Percentiles rank a stretch among this genome's conserved stretches.
phyloP scores from a whole-genome alignment of 2,113 vertebrate genomes.

The Tragelaphus buxtoni region DNA sequence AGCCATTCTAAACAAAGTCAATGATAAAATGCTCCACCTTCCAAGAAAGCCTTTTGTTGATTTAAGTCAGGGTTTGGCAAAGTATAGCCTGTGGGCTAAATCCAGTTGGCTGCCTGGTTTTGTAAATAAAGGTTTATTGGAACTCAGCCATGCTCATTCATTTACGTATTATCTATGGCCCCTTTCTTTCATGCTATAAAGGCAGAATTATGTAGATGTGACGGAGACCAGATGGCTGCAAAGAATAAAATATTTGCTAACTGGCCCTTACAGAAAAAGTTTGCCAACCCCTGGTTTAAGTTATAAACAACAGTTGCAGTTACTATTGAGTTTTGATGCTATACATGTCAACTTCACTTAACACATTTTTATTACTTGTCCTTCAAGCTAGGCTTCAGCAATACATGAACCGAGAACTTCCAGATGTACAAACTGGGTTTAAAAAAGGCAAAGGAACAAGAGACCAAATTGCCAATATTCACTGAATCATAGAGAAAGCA shows the following conservation, averaged over 20 bases:
- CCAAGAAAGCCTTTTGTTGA: background rate
- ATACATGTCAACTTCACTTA: background rate
- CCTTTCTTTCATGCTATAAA: background rate
- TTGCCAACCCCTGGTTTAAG: background rate
- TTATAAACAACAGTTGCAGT: background rate
- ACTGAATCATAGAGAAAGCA: background rate
- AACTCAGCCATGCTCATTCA: background rate
- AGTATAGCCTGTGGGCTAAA: background rate
- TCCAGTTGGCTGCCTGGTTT: background rate
- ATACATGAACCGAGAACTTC: background rate
- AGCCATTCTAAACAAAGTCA: background rate
- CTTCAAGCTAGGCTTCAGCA: background rate
- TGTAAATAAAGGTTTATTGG: constrained; percentile 56
- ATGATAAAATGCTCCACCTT: background rate
- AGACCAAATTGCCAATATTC: background rate
- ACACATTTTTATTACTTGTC: background rate
- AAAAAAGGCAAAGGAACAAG: background rate
- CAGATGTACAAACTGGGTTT: background rate
- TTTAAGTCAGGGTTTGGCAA: background rate
- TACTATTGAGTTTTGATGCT: background rate
- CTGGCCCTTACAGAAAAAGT: background rate
- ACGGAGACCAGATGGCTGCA: background rate
- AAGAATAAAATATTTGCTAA: constrained; percentile 8
- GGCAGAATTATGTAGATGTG: background rate
- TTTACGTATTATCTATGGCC: background rate